phyloP scores from a whole-genome alignment of 2,797 vertebrate genomes.

The Neosalanx taihuensis region DNA sequence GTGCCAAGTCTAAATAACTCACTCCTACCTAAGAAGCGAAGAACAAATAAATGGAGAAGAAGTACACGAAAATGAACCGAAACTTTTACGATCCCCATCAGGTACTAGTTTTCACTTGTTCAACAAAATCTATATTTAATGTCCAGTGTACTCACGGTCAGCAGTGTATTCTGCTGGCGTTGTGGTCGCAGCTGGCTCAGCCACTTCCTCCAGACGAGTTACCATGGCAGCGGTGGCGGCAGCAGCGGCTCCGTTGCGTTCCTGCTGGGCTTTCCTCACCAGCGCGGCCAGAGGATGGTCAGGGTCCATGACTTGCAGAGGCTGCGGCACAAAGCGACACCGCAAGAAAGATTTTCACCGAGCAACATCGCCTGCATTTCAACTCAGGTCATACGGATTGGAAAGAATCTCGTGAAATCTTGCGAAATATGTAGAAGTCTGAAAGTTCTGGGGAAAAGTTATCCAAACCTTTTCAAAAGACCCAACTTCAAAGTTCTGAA shows the following conservation, averaged over 20 bases:
- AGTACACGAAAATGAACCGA: background rate
- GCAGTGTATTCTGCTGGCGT: constrained; percentile 79
- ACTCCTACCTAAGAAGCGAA: background rate
- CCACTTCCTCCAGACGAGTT: constrained; percentile 62
- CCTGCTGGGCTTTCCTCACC: constrained; percentile 85
- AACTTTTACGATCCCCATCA: background rate
- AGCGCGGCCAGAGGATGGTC: constrained; percentile 93
- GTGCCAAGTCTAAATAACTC: constrained; percentile 13
- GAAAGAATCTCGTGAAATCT: background rate
- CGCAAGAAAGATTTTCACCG: background rate
- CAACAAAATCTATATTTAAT: background rate
- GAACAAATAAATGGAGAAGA: constrained; percentile 5
- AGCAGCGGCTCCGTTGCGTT: constrained; percentile 73
- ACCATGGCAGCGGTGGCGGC: constrained; percentile 18
- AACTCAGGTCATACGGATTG: background rate
- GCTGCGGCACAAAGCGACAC: constrained; percentile 68
- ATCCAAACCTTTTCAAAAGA: background rate
- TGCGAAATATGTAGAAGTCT: background rate
- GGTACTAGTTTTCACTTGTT: constrained; percentile 2
- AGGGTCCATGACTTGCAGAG: constrained; percentile 93
- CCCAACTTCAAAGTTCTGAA: constrained; percentile 1
- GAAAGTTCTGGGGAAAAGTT: background rate
- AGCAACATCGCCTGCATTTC: background rate
- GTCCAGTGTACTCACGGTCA: constrained; percentile 84
- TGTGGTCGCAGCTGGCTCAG: constrained; percentile 40